A percentile compares a stretch with the other conserved stretches of the same genome.
Conservation (phyloP, 2,113 vertebrate species). For the Formicarius rufipectus region DNA sequence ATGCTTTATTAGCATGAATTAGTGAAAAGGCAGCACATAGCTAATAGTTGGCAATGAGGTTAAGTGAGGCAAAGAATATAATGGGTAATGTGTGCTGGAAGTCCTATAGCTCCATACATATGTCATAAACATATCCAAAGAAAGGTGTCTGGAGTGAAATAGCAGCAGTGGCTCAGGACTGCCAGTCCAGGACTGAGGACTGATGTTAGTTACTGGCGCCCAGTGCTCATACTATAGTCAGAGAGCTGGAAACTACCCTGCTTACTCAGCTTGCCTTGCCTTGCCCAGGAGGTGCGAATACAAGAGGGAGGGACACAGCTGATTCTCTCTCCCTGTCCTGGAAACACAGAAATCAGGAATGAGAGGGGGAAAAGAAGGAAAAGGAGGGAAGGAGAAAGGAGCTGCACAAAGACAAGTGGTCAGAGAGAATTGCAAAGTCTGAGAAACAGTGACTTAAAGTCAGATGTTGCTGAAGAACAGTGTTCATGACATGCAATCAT, state of each 20-base stretch:
- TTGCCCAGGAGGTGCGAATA: background rate
- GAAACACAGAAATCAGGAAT: background rate
- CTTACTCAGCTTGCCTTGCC: background rate
- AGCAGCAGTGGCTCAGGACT: background rate
- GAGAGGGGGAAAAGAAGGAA: background rate
- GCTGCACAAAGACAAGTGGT: background rate
- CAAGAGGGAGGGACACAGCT: background rate
- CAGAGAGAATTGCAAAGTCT: background rate
- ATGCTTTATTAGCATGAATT: background rate
- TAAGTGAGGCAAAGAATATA: background rate
- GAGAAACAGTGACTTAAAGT: background rate
- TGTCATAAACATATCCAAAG: background rate
- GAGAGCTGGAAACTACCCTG: background rate
- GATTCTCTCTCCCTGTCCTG: background rate
- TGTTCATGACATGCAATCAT: background rate
- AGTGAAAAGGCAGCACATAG: background rate
- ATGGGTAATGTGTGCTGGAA: background rate
- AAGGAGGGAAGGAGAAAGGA: background rate
- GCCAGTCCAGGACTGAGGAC: background rate
- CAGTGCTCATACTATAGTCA: accelerated
- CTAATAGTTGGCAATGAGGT: background rate
- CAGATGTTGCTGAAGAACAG: background rate
- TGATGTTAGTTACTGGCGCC: background rate
- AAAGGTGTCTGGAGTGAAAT: background rate
- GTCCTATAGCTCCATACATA: background rate